Conservation (phyloP, 1,140 invertebrate genomes). For the Lordiphosa stackelbergi region DNA sequence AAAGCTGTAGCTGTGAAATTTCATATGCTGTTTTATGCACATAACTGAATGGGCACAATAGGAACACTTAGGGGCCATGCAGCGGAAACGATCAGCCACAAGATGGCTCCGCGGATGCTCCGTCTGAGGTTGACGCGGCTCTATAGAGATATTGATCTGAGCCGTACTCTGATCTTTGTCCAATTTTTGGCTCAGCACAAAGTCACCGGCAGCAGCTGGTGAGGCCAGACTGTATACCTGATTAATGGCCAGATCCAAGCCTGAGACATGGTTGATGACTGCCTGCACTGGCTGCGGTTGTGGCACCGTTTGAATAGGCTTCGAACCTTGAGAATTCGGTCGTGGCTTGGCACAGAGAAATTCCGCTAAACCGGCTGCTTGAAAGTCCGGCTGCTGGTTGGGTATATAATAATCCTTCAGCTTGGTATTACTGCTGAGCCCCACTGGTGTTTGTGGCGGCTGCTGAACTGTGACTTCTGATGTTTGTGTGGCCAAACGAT, state of each 20-base stretch:
- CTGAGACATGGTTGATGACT: slow-evolving; percentile 39
- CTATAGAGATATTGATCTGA: slow-evolving; percentile 28
- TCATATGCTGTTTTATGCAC: slow-evolving; percentile 49
- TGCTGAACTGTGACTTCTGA: not conserved
- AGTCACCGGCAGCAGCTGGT: slow-evolving; percentile 2
- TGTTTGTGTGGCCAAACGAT: slow-evolving; percentile 15
- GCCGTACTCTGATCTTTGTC: slow-evolving; percentile 6
- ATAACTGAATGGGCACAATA: slow-evolving; percentile 43
- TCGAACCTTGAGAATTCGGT: not conserved
- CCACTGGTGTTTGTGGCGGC: not conserved
- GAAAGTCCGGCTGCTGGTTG: slow-evolving; percentile 18
- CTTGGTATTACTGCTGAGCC: slow-evolving; percentile 15
- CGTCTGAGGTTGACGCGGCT: not conserved
- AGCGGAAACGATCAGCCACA: slow-evolving; percentile 41
- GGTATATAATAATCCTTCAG: slow-evolving; percentile 29
- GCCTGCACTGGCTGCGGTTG: not conserved
- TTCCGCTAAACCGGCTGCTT: slow-evolving; percentile 28
- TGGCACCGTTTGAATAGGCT: not conserved
- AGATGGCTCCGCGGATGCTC: not conserved
- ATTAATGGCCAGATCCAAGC: slow-evolving; percentile 37
- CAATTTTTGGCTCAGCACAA: slow-evolving; percentile 27
- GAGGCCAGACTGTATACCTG: slow-evolving; percentile 33
- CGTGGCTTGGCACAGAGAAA: slow-evolving; percentile 20
- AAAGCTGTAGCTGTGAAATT: slow-evolving; percentile 43
- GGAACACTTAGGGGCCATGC: slow-evolving; percentile 46